Percentiles rank a stretch among this genome's conserved stretches.
Evolutionary conservation across 1,140 invertebrate species (phyloP).

Genomic region (Neodiprion fabricii): DNA sequence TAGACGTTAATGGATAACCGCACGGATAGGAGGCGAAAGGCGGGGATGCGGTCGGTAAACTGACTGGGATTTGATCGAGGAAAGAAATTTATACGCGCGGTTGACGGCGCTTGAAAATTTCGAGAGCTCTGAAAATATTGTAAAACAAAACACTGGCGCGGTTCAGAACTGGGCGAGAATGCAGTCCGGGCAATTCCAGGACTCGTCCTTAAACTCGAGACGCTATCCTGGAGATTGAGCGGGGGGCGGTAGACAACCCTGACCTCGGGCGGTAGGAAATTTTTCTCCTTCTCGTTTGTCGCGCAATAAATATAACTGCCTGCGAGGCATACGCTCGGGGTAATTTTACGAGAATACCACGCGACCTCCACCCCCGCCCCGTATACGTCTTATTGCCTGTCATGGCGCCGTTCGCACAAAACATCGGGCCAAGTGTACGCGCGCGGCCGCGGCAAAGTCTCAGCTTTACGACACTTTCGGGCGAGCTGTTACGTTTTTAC

Average conservation of each 20-base stretch:
- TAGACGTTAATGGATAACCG: no score
- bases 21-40: no score
- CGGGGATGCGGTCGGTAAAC: no score
- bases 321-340: not conserved
- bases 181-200: no score
- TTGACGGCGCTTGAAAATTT: no score
- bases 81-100: no score
- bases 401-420: not conserved
- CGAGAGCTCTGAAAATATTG: no score
- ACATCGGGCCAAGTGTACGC: constrained; percentile 45
- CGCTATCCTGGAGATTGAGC: no score
- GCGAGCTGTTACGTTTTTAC: constrained; percentile 61
- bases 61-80: no score
- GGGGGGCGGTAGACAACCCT: not conserved
- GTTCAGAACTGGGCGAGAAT: no score
- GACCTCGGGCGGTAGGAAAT: not conserved
- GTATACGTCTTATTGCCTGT: not conserved
- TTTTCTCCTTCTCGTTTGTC: not conserved
- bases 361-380: not conserved
- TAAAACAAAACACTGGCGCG: no score
- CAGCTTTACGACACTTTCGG: constrained; percentile 61
- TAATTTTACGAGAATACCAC: constrained; percentile 7
- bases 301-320: not conserved
- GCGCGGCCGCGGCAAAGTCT: constrained; percentile 45
- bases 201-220: no score